Evolutionary conservation across 1,140 invertebrate genomes (phyloP).

Genomic region (Drosophila pachea): DNA sequence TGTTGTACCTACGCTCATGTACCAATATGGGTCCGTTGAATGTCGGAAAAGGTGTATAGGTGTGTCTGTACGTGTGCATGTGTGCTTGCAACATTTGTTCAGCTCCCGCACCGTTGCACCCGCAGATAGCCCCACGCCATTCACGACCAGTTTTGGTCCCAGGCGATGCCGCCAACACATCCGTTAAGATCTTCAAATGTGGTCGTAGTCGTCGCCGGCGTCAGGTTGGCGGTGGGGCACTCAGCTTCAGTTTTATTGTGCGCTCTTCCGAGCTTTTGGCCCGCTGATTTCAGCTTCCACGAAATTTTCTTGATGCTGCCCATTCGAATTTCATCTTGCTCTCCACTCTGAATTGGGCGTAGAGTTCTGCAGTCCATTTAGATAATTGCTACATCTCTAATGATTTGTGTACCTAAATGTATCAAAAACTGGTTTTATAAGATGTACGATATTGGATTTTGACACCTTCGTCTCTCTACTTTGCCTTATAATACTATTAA

Average conservation of each 20-base stretch:
- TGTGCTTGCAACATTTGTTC: conserved; percentile 60
- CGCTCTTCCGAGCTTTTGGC: conserved; percentile 25
- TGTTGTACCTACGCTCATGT: conserved; percentile 15
- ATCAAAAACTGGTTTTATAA: not conserved
- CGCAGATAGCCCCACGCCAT: not conserved
- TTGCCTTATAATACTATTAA: not conserved
- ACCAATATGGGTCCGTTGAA: not conserved
- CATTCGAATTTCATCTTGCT: conserved; percentile 40
- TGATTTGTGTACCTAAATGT: too few relatives aligned
- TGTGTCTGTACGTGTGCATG: conserved; percentile 46
- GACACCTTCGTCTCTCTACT: not conserved
- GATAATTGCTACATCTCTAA: too few relatives aligned
- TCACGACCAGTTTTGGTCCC: conserved; percentile 45
- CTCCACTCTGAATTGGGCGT: conserved; percentile 26
- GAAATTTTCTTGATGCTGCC: conserved; percentile 50
- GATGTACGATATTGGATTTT: not conserved
- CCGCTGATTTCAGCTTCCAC: conserved; percentile 55
- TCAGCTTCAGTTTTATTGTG: conserved; percentile 35
- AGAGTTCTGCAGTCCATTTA: too few relatives aligned
- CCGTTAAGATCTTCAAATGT: conserved; percentile 40
- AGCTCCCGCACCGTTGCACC: conserved; percentile 25
- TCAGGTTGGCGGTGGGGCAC: conserved; percentile 3
- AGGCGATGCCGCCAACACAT: conserved; percentile 45
- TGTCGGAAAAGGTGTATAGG: conserved; percentile 17
- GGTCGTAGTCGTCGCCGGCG: conserved; percentile 11